Base-by-base conservation (phyloP, 2,113 vertebrate genomes). In the Zingel zingel region DNA sequence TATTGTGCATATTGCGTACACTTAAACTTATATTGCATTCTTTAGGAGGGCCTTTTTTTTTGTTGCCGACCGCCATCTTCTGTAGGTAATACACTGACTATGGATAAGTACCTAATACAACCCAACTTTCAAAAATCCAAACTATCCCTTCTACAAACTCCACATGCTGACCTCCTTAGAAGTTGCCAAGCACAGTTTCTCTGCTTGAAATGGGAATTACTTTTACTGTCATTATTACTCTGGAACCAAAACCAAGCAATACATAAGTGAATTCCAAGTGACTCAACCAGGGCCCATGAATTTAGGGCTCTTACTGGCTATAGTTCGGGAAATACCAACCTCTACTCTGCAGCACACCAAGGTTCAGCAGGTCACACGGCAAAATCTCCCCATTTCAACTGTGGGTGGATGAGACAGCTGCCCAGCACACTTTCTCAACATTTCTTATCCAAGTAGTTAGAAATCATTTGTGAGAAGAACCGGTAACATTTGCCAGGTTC, bases 391-490 rank as follows among this genome's bases (percentile, higher is more conserved):
- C 21, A 47, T 66, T 68, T 70, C 47, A 2, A 54, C 77, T 19
- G 79, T 36, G 84, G 79, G 69, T 67, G 84, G 79, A 73, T 36
- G 69, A 62, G 78, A 83, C 82, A 69, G 83, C 67, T 74, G 89
- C 77, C 75, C 16, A 56, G 21, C 81, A 87, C 71, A 74, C 74
- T 74, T 77, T 74, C 73, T 77, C 76, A 70, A 81, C 57, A 77
- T n/a, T 48, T 68, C 67, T 85, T 69, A 66, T 92, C 85, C 85
- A 78, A 86, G 80, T 53, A 77, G 77, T 71, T 86, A 80, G 51
- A 90, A 78, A 71, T 79, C 5, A 62, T 86, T 92, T 88, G 85
- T 84, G 82, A 92, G 91, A 89, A 90, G 62, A 85, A 64, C 2
- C 36, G 14, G 56, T 45, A 75, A 50, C 71, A 39, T 65, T 75